phyloP scores from a whole-genome alignment of 2,888 invertebrate genomes.

The Orthosia incerta region DNA sequence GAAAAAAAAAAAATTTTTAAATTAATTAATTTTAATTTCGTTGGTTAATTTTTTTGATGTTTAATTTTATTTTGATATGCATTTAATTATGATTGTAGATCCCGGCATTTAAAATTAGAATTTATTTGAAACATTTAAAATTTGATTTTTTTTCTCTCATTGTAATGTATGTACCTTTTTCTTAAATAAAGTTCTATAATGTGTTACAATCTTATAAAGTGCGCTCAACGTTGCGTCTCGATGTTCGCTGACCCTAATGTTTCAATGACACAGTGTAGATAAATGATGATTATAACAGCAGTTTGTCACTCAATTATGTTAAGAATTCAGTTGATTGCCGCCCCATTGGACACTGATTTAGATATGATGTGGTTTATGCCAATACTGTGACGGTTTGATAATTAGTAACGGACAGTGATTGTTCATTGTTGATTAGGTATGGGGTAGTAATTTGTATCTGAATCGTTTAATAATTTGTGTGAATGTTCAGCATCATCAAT shows the following conservation, averaged over 20 bases:
- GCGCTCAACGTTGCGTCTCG: no score
- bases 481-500: background rate
- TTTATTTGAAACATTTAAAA: no score
- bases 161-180: no score
- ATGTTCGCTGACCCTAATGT: background rate
- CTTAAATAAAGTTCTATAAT: no score
- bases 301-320: slow-evolving; percentile 45
- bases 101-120: no score
- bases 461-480: background rate
- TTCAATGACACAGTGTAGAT: slow-evolving; percentile 55
- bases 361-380: slow-evolving; percentile 26
- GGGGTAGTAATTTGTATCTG: background rate
- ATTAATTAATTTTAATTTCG: no score
- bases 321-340: slow-evolving; percentile 38
- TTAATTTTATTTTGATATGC: no score
- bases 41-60: no score
- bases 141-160: no score
- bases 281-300: slow-evolving; percentile 43
- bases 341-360: slow-evolving; percentile 33
- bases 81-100: no score
- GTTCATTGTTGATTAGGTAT: background rate
- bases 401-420: background rate
- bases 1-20: no score
- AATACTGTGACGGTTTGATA: background rate
- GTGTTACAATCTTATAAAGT: no score